Evolutionary conservation across 1,140 invertebrate genomes (phyloP), one percentile per base, ranked within the genome.

Genomic region (Drosophila funebris): DNA sequence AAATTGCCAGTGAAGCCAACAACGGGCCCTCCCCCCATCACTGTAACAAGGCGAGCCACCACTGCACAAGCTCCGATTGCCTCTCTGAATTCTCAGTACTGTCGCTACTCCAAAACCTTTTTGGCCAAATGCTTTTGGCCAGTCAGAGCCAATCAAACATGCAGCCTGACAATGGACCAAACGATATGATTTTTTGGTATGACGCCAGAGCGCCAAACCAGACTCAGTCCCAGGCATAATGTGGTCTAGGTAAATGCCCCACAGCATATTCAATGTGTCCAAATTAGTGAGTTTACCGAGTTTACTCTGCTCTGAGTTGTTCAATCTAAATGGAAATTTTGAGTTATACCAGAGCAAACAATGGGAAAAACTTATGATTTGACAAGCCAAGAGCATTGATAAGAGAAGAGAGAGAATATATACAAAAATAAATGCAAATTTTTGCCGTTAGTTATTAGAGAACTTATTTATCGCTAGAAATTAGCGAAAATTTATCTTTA

Each of bases 311-410:
- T 8, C 33, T n/a, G 20, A 14, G 36, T 24, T 20, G 33, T 74
- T 79, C 57, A 80, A 68, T 80, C 67, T 68, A 84, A 70, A 85
- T 84, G 53, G 50, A 77, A 80, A 80, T 77, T 78, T 33, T 50
- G 14, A 48, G 5, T 53, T 53, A 62, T 62, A 66, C 18, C 57
- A 60, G 69, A 31, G 52, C 24, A 62, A 61, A 41, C 37, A 48
- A 61, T 5, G 4, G 29, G 0, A 16, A 53, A 53, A 37, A 36
- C 52, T 69, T 60, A 52, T 60, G 54, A 56, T 37, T 46, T 39
- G 22, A 33, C 14, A 43, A 54, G 4, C 7, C 37, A 7, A 43
- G 7, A 13, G 48, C 4, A 31, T 24, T 53, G 37, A 31, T 22
- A 44, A 46, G n/a, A 27, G 4, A 13, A 33, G 5, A 13, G 1